Conservation (phyloP, 2,888 invertebrate genomes). For the Galeopsomyia nigrocyanea region DNA sequence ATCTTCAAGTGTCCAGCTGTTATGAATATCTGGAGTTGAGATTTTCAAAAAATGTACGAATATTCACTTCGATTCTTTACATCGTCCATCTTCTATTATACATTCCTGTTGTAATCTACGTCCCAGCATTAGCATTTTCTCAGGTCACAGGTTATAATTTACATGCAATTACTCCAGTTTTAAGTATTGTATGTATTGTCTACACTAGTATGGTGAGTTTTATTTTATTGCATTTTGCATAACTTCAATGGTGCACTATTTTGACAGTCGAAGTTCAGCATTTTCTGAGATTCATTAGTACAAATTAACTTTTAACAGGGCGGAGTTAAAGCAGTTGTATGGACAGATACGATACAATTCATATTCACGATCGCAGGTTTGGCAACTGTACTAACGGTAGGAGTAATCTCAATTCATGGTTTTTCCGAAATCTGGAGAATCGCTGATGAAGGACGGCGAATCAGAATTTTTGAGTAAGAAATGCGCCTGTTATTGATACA, state of each 20-base stretch:
- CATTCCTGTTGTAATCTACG: slow-evolving; percentile 78
- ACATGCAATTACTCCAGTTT: slow-evolving; percentile 76
- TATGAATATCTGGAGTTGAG: slow-evolving; percentile 79
- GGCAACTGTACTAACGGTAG: slow-evolving; percentile 73
- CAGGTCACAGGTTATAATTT: slow-evolving; percentile 80
- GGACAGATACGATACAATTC: slow-evolving; percentile 75
- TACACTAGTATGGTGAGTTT: slow-evolving; percentile 78
- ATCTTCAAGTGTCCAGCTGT: slow-evolving; percentile 78
- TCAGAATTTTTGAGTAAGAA: slow-evolving; percentile 75
- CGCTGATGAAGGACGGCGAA: slow-evolving; percentile 72
- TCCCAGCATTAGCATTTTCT: slow-evolving; percentile 79
- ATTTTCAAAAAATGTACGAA: slow-evolving; percentile 74
- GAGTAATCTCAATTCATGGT: slow-evolving; percentile 72
- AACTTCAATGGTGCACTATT: neutral
- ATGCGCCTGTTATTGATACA: too few species aligned
- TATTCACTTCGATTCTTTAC: slow-evolving; percentile 75
- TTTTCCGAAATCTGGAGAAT: slow-evolving; percentile 74
- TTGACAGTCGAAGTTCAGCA: too few species aligned
- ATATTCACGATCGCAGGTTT: slow-evolving; percentile 72
- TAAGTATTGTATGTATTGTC: slow-evolving; percentile 81
- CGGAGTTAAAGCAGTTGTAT: slow-evolving; percentile 78
- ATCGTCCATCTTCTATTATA: slow-evolving; percentile 73
- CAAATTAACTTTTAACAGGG: slow-evolving; percentile 57
- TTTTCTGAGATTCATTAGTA: too few species aligned
- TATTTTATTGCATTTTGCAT: neutral